Conservation (phyloP, 2,113 vertebrate species). For the Nansenia antarctica region DNA sequence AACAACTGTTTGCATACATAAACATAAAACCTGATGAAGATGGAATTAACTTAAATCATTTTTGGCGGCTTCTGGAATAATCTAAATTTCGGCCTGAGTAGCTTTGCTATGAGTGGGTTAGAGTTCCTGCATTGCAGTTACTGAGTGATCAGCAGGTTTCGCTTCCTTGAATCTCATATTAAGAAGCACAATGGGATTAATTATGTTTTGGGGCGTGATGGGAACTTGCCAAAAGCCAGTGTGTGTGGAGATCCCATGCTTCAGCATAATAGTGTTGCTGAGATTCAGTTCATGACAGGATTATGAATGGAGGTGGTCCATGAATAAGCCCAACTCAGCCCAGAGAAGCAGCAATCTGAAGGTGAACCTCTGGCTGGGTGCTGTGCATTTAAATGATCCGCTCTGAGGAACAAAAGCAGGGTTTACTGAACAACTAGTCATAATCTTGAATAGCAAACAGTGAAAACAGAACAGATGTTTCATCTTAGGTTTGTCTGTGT, state of each 20-base stretch:
- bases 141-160: conserved; percentile 37
- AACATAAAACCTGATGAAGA: conserved; percentile 19
- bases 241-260: conserved; percentile 14
- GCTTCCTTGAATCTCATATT: conserved; percentile 11
- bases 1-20: conserved; percentile 7
- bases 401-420: not conserved
- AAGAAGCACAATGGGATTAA: conserved; percentile 35
- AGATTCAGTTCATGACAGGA: conserved; percentile 9
- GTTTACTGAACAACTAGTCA: not conserved
- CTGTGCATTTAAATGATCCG: conserved; percentile 9
- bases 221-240: conserved; percentile 28
- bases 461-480: too few species aligned
- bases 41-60: conserved; percentile 49
- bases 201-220: conserved; percentile 32
- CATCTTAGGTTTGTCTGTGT: too few species aligned
- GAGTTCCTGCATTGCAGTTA: conserved; percentile 17
- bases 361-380: conserved; percentile 2
- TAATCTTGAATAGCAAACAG: too few species aligned
- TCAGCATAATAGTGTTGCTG: not conserved
- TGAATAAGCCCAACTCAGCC: conserved; percentile 14
- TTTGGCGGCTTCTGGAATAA: conserved; percentile 36
- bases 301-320: conserved; percentile 16
- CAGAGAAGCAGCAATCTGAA: conserved; percentile 16
- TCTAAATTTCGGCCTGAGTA: conserved; percentile 32
- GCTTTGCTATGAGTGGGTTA: conserved; percentile 39